phyloP scores from a whole-genome alignment of 2,113 vertebrate species.

The Furnarius figulus region DNA sequence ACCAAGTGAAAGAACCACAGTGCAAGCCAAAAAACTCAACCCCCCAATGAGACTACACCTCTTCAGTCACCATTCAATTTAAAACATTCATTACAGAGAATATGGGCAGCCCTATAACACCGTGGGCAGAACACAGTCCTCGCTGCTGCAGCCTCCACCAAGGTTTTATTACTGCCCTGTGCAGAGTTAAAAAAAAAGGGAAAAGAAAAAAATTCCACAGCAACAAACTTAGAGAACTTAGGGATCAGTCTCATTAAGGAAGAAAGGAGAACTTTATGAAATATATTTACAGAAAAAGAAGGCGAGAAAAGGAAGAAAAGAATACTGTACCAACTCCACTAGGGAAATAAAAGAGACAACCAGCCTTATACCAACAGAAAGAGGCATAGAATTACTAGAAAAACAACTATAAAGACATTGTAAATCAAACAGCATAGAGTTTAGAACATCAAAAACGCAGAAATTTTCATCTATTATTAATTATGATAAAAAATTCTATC shows the following conservation, averaged over 20 bases:
- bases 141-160: neutral
- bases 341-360: constrained; percentile 63
- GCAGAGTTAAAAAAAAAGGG: neutral
- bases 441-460: constrained; percentile 83
- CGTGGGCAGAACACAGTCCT: rapidly evolving
- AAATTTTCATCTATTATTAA: constrained; percentile 87
- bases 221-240: neutral
- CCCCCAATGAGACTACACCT: neutral
- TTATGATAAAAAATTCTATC: constrained; percentile 86
- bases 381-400: constrained; percentile 73
- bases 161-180: neutral
- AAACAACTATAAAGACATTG: constrained; percentile 81
- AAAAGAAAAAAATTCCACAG: neutral
- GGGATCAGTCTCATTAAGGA: constrained; percentile 48
- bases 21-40: neutral
- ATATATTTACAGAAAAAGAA: constrained; percentile 55
- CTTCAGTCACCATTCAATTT: neutral
- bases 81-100: constrained; percentile 45
- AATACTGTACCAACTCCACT: constrained; percentile 43
- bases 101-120: neutral
- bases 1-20: neutral
- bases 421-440: constrained; percentile 85
- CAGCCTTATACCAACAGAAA: constrained; percentile 70
- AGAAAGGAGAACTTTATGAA: constrained; percentile 56
- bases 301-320: constrained; percentile 17